phyloP scores from a whole-genome alignment of 1,140 invertebrate genomes.

The Geopemphigus sp. region DNA sequence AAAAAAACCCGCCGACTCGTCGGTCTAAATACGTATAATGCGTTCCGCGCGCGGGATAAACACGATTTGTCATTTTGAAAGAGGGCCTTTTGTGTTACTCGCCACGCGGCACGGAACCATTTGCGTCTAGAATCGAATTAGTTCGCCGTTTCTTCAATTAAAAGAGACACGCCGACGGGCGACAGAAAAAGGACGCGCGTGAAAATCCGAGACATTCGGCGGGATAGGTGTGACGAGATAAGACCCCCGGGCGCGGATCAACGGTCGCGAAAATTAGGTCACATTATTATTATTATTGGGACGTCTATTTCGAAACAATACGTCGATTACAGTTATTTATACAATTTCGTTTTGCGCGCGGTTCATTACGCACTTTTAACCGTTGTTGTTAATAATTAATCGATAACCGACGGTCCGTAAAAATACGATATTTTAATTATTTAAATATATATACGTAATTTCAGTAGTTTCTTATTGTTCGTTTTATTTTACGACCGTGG shows the following conservation, averaged over 20 bases:
- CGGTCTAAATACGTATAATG: conserved; percentile 3
- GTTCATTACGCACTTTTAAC: not conserved
- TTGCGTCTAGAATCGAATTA: conserved; percentile 26
- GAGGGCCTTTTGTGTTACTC: conserved; percentile 20
- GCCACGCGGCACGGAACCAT: not conserved
- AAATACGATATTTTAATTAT: conserved; percentile 4
- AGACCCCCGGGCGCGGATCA: not conserved
- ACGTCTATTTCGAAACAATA: not conserved
- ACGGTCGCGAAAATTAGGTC: not conserved
- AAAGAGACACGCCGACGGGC: not conserved
- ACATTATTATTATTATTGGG: no score
- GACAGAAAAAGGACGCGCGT: not conserved
- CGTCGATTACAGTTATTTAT: not conserved
- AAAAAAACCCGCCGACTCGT: not conserved
- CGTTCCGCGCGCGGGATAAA: not conserved
- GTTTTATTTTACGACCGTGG: not conserved
- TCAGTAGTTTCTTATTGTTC: not conserved
- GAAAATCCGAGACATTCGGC: not conserved
- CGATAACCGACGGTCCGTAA: conserved; percentile 4
- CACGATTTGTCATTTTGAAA: conserved; percentile 21
- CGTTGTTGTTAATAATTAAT: not conserved
- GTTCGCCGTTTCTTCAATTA: conserved; percentile 15
- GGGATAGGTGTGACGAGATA: not conserved
- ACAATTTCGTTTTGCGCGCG: not conserved
- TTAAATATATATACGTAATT: not conserved